Base-by-base conservation (phyloP, 2,113 vertebrate species). In the Lamprotornis superbus region DNA sequence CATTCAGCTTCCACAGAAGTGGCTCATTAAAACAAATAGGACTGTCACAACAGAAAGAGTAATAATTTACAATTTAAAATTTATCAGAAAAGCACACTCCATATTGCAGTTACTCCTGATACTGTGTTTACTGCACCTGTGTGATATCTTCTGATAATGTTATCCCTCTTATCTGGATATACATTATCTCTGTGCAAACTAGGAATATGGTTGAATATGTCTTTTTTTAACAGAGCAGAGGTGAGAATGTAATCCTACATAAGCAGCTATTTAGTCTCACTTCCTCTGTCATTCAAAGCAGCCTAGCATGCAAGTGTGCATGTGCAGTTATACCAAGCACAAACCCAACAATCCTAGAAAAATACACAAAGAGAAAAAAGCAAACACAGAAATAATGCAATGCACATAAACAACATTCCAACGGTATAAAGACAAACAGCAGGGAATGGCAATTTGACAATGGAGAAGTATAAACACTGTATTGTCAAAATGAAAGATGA, bases 91-190 rank as follows among this genome's bases (percentile, higher is more conserved):
- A 80, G 27, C 64, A 74, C 47, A 50, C 39, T 83, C 46, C 15
- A 50, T 77, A 44, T 18, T 33, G 35, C 33, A 92, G 9, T 83
- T 77, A 37, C 76, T 92, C 89, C 92, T 70, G 60, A 74, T 6
- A 61, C 70, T 56, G 39, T 92, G 96, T 95, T 97, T 96, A 97
- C 95, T 70, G 92, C 96, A 96, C 93, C 73, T 92, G 94, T 96
- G 96, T 96, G 94, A 95, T 53, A 95, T 44, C 85, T 96, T 96
- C 56, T 46, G 93, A 97, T 96, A 96, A 96, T 95, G 93, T 77
- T 96, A 96, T 96, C 96, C 76, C 46, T 80, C 28, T 49, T 81
- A 4, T 68, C 9, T 71, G 94, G 94, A 93, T 93, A 96, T 3
- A 90, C 94, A 94, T 96, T 96, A 95, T 95, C 95, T 88, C 37